Base-by-base conservation (phyloP, 2,888 invertebrate genomes). In the Andricus curvator region DNA sequence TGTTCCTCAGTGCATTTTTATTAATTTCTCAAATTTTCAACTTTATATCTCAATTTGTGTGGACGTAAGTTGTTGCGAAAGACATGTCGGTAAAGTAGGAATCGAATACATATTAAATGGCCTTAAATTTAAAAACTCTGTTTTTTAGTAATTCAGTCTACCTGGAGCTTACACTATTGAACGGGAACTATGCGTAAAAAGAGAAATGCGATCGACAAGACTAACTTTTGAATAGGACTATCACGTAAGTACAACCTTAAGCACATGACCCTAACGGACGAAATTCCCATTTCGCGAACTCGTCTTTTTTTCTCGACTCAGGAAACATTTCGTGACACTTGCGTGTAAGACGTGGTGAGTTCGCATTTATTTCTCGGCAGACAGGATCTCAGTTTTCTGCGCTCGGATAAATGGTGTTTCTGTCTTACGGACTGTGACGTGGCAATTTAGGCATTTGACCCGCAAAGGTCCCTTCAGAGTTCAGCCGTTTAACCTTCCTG, bases 401-500 rank as follows among this genome's bases (percentile, higher is more conserved):
- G 56, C 56, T 74, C n/a, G 33, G 56, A 74, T 74, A 74, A 74
- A 74, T 56, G 74, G 56, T 66, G 56, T 78, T 51, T 20, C 84
- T 84, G 85, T 85, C 84, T 89, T 89, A 86, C 87, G 88, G 86
- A 84, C 86, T 90, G 89, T 91, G 91, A 91, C 91, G 90, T 89
- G 88, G 91, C 90, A 91, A 91, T 91, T 91, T 91, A 91, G 91
- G 90, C 90, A 89, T 91, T 91, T 91, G 91, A 91, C 91, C 91
- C 88, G 80, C 85, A 80, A 67, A 64, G 79, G 68, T 82, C 80
- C 81, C 81, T 66, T 79, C 80, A 81, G 88, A 87, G 90, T 91
- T 91, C 90, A 91, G 88, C 89, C 89, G 90, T 91, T 91, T 91
- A 91, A 91, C 91, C 91, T 88, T 88, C 79, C 82, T 84, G 88